Conservation (phyloP, 2,113 vertebrate species). For the Aptenodytes patagonicus region DNA sequence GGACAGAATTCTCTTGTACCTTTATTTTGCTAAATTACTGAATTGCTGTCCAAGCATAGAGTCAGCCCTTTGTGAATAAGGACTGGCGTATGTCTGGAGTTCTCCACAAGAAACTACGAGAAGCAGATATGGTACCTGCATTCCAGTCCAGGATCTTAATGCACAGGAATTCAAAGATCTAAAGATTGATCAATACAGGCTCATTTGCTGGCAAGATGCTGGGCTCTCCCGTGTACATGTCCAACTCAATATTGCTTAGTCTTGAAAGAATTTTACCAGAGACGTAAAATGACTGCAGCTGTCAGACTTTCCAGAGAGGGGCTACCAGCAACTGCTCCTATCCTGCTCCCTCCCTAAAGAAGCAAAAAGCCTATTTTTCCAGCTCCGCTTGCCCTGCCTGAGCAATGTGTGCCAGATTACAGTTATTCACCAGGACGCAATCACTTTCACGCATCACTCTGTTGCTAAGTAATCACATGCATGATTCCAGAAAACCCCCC, state of each 20-base stretch:
- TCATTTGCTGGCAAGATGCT: not conserved
- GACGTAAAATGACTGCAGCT: not conserved
- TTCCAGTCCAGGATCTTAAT: not conserved
- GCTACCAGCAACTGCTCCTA: not conserved
- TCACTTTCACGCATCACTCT: not conserved
- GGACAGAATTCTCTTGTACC: not conserved
- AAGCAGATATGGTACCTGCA: not conserved
- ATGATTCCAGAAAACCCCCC: not conserved
- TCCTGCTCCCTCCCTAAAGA: not conserved
- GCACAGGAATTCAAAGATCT: not conserved
- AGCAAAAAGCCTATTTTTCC: not conserved
- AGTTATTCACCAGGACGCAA: not conserved
- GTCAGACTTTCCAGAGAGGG: not conserved
- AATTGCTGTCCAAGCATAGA: not conserved
- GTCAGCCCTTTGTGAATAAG: not conserved
- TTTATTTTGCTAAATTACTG: not conserved
- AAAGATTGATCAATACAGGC: not conserved
- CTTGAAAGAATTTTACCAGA: not conserved
- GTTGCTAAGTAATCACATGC: not conserved
- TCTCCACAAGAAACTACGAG: not conserved
- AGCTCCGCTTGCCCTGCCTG: not conserved
- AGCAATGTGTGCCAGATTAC: not conserved
- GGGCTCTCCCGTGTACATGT: not conserved
- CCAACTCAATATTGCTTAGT: not conserved
- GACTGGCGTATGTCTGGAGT: rapidly evolving